phyloP scores from a whole-genome alignment of 1,140 invertebrate species.

The Sarcophaga bullata region DNA sequence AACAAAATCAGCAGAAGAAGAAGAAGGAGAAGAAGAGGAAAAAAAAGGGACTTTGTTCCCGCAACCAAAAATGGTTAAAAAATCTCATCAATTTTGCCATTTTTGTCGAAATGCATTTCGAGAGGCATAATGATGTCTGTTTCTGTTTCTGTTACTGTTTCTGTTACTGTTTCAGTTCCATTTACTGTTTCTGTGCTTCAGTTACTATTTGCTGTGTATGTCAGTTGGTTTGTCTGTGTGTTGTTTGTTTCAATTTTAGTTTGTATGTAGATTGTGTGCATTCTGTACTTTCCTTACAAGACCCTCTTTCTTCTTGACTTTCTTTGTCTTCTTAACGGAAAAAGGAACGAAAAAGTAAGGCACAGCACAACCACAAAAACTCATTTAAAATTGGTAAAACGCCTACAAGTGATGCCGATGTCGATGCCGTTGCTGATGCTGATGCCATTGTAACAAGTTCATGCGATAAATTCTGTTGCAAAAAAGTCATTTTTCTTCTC shows the following conservation, averaged over 20 bases:
- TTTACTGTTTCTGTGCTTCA: not conserved
- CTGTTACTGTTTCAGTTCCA: not conserved
- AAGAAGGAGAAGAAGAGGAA: too few species aligned
- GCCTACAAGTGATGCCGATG: constrained; percentile 12
- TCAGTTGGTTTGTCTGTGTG: too few species aligned
- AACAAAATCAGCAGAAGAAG: too few species aligned
- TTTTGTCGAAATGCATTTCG: constrained; percentile 12
- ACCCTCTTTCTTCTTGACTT: too few species aligned
- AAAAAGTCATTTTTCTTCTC: not conserved
- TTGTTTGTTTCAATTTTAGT: not conserved
- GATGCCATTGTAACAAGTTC: not conserved
- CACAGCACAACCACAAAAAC: too few species aligned
- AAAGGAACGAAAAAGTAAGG: too few species aligned
- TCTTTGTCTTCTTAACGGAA: too few species aligned
- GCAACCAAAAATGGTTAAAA: constrained; percentile 34
- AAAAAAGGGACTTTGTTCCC: constrained; percentile 15
- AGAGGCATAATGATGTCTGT: not conserved
- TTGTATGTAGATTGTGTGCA: too few species aligned
- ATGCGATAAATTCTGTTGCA: not conserved
- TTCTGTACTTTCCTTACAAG: too few species aligned
- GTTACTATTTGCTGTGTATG: too few species aligned
- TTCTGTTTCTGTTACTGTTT: not conserved
- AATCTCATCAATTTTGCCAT: constrained; percentile 39
- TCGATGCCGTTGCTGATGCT: too few species aligned
- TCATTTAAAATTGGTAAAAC: constrained; percentile 12